Percentiles rank a stretch among this genome's conserved stretches.
Conservation (phyloP, 2,888 invertebrate genomes). For the Xestobium rufovillosum region DNA sequence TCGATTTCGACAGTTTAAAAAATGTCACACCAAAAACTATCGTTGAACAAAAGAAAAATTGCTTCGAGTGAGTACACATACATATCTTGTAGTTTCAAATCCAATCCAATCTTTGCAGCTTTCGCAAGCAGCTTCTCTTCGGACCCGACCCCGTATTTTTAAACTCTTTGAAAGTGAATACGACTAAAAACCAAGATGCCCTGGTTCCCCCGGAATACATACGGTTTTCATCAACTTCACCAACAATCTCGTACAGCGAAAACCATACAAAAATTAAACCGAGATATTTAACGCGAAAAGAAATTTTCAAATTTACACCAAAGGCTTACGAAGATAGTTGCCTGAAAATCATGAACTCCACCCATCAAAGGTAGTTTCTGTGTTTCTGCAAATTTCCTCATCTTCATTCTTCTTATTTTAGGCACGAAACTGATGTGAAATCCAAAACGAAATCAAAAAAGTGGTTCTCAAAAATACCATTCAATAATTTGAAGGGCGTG, state of each 20-base stretch:
- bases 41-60: no score
- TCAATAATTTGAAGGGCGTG: slow-evolving; percentile 25
- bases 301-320: slow-evolving; percentile 28
- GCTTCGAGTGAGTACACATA: no score
- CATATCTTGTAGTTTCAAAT: no score
- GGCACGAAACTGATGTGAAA: slow-evolving; percentile 16
- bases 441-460: slow-evolving; percentile 19
- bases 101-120: no score
- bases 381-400: neutral
- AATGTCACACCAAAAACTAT: no score
- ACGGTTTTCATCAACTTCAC: slow-evolving; percentile 15
- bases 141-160: no score
- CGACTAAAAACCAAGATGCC: no score
- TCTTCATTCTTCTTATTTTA: slow-evolving; percentile 8
- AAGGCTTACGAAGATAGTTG: slow-evolving; percentile 13
- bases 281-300: slow-evolving; percentile 25
- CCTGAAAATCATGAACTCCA: neutral
- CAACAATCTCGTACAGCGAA: slow-evolving; percentile 31
- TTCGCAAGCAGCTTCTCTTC: no score
- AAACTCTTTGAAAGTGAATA: no score
- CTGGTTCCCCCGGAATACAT: no score
- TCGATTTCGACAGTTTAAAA: no score
- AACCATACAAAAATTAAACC: slow-evolving; percentile 26
- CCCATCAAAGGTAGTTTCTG: neutral
- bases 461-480: slow-evolving; percentile 33